A percentile compares a stretch with the other conserved stretches of the same genome.
Conservation (phyloP, 2,113 vertebrate species). For the Gavia stellata region DNA sequence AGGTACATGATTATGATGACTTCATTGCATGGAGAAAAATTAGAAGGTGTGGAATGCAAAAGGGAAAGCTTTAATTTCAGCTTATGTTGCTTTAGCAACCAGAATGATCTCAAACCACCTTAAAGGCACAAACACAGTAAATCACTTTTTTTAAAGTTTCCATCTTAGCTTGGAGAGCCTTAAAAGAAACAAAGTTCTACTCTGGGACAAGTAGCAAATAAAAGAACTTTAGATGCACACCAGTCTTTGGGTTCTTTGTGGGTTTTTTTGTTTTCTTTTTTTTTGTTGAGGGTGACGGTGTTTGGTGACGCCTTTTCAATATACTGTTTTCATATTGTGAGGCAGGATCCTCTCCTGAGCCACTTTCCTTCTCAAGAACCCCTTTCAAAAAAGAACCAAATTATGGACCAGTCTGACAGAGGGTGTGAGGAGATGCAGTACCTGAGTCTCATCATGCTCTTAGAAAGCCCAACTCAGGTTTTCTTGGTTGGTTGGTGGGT, state of each 20-base stretch:
- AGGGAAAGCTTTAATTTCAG: conserved; percentile 37
- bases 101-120: conserved; percentile 21
- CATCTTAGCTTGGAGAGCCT: neutral
- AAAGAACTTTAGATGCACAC: neutral
- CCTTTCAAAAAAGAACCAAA: neutral
- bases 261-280: neutral
- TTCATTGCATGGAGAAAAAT: conserved; percentile 42
- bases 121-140: conserved; percentile 32
- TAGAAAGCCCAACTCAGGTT: neutral
- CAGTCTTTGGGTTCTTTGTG: neutral
- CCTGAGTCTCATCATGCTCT: neutral
- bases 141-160: neutral
- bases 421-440: neutral
- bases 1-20: conserved; percentile 48
- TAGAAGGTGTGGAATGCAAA: conserved; percentile 43
- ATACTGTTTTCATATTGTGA: neutral
- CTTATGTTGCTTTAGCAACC: conserved; percentile 55
- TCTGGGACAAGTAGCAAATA: neutral
- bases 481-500: neutral
- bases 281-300: neutral
- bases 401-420: neutral
- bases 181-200: conserved; percentile 1
- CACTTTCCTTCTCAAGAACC: neutral
- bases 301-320: neutral
- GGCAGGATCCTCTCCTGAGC: neutral